Evolutionary conservation across 2,888 invertebrate species (phyloP).

Genomic region (Scrobipalpa costella): DNA sequence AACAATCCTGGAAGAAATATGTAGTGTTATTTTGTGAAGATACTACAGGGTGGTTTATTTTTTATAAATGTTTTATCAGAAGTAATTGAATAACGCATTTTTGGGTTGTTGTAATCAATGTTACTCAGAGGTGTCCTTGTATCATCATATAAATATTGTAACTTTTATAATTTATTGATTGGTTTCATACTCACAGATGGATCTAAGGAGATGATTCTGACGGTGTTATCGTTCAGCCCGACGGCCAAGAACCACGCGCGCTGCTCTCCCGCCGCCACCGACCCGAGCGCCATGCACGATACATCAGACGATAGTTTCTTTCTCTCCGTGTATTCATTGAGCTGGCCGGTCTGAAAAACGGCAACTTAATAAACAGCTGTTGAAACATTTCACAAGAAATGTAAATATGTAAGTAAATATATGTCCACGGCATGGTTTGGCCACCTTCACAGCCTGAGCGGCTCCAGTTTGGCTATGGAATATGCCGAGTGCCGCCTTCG

Average conservation of each 20-base stretch:
- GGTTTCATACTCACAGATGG: conserved; percentile 84
- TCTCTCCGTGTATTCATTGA: conserved; percentile 98
- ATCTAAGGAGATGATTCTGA: conserved; percentile 97
- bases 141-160: conserved; percentile 60
- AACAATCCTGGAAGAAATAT: conserved; percentile 86
- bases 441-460: conserved; percentile 84
- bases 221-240: conserved; percentile 97
- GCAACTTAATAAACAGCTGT: neutral
- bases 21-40: neutral
- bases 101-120: conserved; percentile 75
- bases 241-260: conserved; percentile 97
- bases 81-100: conserved; percentile 76
- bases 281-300: conserved; percentile 98
- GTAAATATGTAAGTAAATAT: conserved; percentile 30
- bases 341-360: conserved; percentile 94
- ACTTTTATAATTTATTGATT: neutral
- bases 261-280: conserved; percentile 97
- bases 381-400: conserved; percentile 1
- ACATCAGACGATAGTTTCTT: conserved; percentile 98
- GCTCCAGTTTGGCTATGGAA: conserved; percentile 88
- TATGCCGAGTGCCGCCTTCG: conserved; percentile 83
- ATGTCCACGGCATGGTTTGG: conserved; percentile 87
- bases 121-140: conserved; percentile 78
- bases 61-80: conserved; percentile 47
- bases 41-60: neutral